These are phyloP conservation scores for Bettongia penicillata DNA, from an alignment of 2,113 vertebrate genomes.

Conservation along the genomic window DNA sequence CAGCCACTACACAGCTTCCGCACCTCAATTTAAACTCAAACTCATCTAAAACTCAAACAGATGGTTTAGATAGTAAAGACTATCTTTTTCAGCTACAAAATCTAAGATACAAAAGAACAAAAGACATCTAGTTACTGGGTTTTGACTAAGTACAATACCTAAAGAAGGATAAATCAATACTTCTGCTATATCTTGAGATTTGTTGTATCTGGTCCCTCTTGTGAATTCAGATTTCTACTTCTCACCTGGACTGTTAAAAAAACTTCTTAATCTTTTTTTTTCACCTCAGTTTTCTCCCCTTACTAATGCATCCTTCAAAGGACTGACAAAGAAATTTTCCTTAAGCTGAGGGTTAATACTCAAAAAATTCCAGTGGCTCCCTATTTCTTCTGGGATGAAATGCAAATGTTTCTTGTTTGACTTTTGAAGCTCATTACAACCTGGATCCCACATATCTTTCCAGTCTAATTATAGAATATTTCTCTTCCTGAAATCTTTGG, in stretches of 20 bases:
- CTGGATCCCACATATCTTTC: not conserved
- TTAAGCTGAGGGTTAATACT: not conserved
- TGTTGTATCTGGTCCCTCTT: not conserved
- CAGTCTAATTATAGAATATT: not conserved
- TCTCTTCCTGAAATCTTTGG: not conserved
- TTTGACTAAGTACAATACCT: not conserved
- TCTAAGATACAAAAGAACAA: not conserved
- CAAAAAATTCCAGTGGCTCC: not conserved
- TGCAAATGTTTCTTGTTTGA: not conserved
- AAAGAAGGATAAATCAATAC: not conserved
- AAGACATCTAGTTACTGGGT: not conserved
- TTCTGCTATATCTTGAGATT: not conserved
- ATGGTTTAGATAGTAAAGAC: not conserved
- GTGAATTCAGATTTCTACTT: not conserved
- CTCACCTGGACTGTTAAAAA: not conserved
- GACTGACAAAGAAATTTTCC: not conserved
- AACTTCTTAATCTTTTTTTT: not conserved
- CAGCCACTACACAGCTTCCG: not conserved
- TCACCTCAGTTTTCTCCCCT: not conserved
- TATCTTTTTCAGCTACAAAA: not conserved
- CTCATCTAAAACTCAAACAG: not conserved
- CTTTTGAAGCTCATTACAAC: not conserved
- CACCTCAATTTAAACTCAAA: not conserved
- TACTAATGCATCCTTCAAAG: not conserved
- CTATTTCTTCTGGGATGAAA: not conserved